Conservation (phyloP, 2,888 invertebrate species). For the Petrolisthes manimaculis region DNA sequence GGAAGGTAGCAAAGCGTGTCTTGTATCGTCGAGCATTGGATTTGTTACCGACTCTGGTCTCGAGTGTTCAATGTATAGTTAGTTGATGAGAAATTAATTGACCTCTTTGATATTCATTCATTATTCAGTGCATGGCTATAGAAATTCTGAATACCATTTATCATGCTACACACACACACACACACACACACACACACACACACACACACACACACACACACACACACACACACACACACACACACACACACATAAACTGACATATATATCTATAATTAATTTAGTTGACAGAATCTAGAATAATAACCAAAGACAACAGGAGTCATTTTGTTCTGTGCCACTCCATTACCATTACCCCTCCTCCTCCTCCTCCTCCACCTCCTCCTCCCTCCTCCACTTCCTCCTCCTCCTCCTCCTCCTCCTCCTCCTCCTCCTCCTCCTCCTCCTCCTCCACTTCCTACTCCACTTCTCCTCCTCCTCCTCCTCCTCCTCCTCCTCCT, state of each 20-base stretch:
- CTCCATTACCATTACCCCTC: neutral
- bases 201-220: conserved; percentile 29
- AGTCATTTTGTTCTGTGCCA: neutral
- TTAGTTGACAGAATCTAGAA: neutral
- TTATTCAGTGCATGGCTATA: neutral
- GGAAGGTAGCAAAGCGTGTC: no score
- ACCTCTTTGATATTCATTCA: no score
- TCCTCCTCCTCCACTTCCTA: neutral
- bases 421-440: conserved; percentile 24
- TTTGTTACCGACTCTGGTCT: no score
- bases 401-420: conserved; percentile 28
- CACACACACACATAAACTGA: neutral
- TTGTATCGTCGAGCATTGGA: no score
- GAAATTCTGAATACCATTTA: neutral
- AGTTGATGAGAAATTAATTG: no score
- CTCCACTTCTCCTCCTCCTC: neutral
- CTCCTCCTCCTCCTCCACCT: conserved; percentile 14
- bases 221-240: neutral
- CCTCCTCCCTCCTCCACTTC: neutral
- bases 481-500: neutral
- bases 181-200: conserved; percentile 32
- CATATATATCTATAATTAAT: neutral
- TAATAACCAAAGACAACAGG: neutral
- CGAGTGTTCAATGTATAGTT: no score
- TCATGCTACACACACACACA: conserved; percentile 22